Conservation (phyloP, 2,113 vertebrate species). For the Pterophyllum scalare region DNA sequence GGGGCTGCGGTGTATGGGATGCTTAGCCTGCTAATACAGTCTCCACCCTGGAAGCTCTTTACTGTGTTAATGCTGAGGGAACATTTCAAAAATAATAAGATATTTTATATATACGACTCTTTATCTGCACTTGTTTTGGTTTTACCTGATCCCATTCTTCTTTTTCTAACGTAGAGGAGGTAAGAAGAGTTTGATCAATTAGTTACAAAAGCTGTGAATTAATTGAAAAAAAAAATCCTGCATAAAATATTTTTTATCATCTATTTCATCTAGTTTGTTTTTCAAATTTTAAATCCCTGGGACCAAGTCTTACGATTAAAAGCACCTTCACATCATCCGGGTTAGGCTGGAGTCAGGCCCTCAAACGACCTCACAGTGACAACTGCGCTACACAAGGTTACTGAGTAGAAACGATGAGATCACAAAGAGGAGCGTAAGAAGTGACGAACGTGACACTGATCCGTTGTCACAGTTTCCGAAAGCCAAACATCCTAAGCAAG, state of each 20-base stretch:
- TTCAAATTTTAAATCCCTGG: neutral
- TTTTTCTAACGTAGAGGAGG: neutral
- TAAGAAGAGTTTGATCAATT: neutral
- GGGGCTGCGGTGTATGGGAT: constrained; percentile 19
- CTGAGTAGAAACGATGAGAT: neutral
- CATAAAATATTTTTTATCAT: neutral
- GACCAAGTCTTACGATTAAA: neutral
- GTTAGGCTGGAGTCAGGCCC: too few species aligned
- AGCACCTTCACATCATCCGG: neutral
- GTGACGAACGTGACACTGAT: neutral
- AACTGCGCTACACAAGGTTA: neutral
- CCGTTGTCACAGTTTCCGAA: neutral
- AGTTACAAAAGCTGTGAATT: neutral
- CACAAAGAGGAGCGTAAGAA: neutral
- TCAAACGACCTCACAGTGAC: neutral
- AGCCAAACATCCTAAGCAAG: neutral
- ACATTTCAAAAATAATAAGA: constrained; percentile 3
- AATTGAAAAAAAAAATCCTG: neutral
- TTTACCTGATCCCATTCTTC: neutral
- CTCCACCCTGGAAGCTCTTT: neutral
- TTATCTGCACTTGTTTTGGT: neutral
- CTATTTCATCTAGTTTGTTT: neutral
- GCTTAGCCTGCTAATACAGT: constrained; percentile 31
- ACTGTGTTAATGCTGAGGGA: neutral
- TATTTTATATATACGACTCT: neutral